Conservation (phyloP, 1,140 invertebrate genomes). For the Aphelenchoides besseyi region DNA sequence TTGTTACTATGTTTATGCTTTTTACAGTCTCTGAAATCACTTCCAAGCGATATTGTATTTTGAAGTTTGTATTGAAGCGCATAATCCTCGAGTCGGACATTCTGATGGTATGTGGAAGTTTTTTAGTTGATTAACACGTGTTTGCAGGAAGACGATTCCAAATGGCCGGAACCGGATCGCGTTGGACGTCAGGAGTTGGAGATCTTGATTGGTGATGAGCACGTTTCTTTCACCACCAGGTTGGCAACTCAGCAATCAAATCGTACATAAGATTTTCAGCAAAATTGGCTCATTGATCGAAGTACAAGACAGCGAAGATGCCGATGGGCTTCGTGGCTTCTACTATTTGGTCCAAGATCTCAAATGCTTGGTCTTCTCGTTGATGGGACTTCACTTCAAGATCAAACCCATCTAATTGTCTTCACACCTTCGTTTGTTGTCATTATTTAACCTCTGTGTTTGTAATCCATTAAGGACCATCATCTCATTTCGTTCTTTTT, state of each 20-base stretch:
- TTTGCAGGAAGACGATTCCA: slow-evolving; percentile 82
- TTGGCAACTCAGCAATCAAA: background rate
- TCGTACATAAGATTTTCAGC: background rate
- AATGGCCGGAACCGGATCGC: slow-evolving; percentile 92
- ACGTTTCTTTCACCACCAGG: slow-evolving; percentile 98
- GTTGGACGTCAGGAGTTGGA: slow-evolving; percentile 95
- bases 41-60: too few species aligned
- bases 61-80: too few species aligned
- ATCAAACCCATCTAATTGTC: slow-evolving; percentile 92
- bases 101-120: slow-evolving; percentile 69
- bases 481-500: too few species aligned
- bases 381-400: slow-evolving; percentile 99
- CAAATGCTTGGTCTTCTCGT: slow-evolving; percentile 96
- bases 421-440: too few species aligned
- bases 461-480: too few species aligned
- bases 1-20: too few species aligned
- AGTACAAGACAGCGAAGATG: slow-evolving; percentile 92
- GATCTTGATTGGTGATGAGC: slow-evolving; percentile 97
- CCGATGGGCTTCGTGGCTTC: slow-evolving; percentile 92
- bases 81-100: slow-evolving; percentile 98
- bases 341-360: slow-evolving; percentile 99
- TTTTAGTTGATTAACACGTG: slow-evolving; percentile 51
- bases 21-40: too few species aligned
- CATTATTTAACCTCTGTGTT: too few species aligned
- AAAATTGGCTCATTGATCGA: slow-evolving; percentile 98